phyloP scores from a whole-genome alignment of 2,113 vertebrate species.

The Cyanoderma ruficeps region DNA sequence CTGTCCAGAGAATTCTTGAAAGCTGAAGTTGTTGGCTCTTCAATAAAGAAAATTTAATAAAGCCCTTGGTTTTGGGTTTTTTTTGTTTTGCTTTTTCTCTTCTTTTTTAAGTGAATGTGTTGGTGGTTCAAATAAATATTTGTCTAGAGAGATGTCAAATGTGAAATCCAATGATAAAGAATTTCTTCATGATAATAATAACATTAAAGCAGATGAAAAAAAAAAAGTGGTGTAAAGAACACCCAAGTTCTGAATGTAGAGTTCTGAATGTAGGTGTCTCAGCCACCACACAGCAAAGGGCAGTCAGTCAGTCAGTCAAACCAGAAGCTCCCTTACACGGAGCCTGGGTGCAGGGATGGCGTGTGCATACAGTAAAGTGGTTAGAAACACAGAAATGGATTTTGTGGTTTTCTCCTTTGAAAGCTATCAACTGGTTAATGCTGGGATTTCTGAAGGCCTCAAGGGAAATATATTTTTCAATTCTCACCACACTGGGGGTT shows the following conservation, averaged over 20 bases:
- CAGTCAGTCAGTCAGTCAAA: not conserved
- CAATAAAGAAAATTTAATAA: not conserved
- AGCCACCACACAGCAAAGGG: not conserved
- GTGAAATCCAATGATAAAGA: not conserved
- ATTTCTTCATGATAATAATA: not conserved
- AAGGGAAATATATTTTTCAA: not conserved
- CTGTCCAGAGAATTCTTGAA: slow-evolving; percentile 4
- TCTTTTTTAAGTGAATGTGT: not conserved
- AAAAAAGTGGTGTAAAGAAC: not conserved
- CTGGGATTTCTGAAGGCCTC: not conserved
- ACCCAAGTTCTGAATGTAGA: not conserved
- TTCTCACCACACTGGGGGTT: not conserved
- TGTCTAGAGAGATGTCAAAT: slow-evolving; percentile 8
- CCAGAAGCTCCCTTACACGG: not conserved
- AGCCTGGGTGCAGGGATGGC: fast-evolving
- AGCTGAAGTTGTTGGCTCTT: slow-evolving; percentile 14
- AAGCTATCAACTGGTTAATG: not conserved
- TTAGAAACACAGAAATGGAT: not conserved
- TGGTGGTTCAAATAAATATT: slow-evolving; percentile 32
- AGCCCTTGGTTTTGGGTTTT: fast-evolving
- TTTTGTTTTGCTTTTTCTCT: not conserved
- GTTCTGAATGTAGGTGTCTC: not conserved
- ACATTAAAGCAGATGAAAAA: not conserved
- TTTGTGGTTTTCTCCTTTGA: not conserved
- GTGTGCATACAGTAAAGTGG: fast-evolving